phyloP scores from a whole-genome alignment of 2,113 vertebrate species.

The Dromaius novaehollandiae region DNA sequence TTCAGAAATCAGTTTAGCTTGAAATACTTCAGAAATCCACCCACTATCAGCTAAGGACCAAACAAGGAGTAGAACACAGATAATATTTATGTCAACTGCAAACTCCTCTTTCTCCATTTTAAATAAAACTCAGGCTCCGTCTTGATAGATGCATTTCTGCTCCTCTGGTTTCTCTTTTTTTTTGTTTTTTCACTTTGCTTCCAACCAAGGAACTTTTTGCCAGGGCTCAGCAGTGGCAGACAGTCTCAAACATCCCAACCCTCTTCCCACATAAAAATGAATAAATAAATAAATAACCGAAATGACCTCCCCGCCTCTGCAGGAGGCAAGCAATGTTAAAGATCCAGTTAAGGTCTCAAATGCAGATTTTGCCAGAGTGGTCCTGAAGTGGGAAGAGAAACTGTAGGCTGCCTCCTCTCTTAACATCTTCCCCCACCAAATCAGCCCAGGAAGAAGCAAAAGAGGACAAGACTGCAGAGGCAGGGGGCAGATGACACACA shows the following conservation, averaged over 20 bases:
- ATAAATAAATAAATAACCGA: not conserved
- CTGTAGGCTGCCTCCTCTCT: not conserved
- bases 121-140: not conserved
- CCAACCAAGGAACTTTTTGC: not conserved
- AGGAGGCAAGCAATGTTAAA: not conserved
- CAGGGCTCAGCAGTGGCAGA: not conserved
- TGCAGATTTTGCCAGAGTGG: not conserved
- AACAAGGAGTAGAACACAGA: constrained; percentile 39
- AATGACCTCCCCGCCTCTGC: not conserved
- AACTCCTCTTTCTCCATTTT: constrained; percentile 26
- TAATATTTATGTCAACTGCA: constrained; percentile 18
- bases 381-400: not conserved
- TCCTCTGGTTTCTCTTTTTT: not conserved
- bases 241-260: not conserved
- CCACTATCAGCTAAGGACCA: constrained; percentile 20
- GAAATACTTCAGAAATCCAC: constrained; percentile 38
- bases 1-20: constrained; percentile 32
- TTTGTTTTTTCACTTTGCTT: constrained; percentile 13
- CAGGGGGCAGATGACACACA: not conserved
- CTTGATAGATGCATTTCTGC: not conserved
- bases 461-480: not conserved
- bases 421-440: not conserved
- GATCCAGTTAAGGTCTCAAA: not conserved
- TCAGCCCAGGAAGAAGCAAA: not conserved
- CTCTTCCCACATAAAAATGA: not conserved